Conservation (phyloP, 2,113 vertebrate species). For the Mionectes macconnelli region DNA sequence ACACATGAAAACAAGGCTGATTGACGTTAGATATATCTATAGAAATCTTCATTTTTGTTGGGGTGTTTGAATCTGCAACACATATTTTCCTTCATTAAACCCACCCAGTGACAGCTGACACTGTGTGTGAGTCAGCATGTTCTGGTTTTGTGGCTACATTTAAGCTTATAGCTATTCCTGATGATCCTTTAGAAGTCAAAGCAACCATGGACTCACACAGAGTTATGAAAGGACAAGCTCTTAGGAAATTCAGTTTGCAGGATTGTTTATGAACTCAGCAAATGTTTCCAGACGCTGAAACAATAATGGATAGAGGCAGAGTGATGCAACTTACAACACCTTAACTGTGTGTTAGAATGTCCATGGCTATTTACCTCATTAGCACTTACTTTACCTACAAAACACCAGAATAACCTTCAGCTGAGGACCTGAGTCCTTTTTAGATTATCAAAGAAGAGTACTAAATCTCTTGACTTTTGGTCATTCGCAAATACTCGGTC, state of each 20-base stretch:
- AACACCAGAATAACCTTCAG: not conserved
- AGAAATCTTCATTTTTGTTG: not conserved
- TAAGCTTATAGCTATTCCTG: not conserved
- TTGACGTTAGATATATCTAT: not conserved
- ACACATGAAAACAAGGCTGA: not conserved
- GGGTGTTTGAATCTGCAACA: not conserved
- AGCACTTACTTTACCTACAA: not conserved
- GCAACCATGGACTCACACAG: not conserved
- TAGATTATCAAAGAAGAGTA: not conserved
- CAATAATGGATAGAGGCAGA: not conserved
- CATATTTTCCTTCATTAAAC: not conserved
- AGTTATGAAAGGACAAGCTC: not conserved
- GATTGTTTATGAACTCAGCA: not conserved
- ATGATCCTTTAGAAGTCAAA: not conserved
- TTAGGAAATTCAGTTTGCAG: not conserved
- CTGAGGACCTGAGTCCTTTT: not conserved
- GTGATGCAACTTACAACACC: rapidly evolving
- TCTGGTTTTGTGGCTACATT: not conserved
- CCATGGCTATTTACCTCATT: not conserved
- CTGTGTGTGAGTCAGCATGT: rapidly evolving
- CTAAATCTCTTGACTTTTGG: not conserved
- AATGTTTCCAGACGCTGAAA: not conserved
- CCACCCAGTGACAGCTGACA: not conserved
- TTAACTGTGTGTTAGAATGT: not conserved
- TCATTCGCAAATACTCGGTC: not conserved